Percentiles rank a stretch among this genome's conserved stretches.
phyloP scores from a whole-genome alignment of 2,113 vertebrate genomes.

The Heloderma charlesbogerti region DNA sequence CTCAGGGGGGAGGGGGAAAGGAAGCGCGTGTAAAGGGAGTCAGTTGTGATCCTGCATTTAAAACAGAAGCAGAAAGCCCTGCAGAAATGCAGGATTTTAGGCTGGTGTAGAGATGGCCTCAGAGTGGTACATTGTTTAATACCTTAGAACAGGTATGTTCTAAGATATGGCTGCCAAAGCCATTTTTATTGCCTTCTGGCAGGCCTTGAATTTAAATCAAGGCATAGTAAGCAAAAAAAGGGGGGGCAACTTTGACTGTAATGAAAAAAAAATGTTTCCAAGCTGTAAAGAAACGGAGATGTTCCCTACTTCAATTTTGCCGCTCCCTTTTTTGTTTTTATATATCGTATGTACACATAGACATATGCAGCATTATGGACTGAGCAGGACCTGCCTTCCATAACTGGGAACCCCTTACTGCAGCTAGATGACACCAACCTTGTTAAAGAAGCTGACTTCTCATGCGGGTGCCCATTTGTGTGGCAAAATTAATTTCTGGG shows the following conservation, averaged over 20 bases:
- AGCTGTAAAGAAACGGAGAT: not conserved
- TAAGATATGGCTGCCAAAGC: not conserved
- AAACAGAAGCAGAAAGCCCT: too few species aligned
- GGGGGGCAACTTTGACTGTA: not conserved
- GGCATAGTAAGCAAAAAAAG: too few species aligned
- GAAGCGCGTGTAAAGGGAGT: too few species aligned
- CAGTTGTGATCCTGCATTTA: too few species aligned
- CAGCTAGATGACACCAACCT: not conserved
- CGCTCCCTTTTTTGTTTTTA: not conserved
- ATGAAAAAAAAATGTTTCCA: not conserved
- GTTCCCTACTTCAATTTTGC: not conserved
- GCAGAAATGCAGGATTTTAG: too few species aligned
- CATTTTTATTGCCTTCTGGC: not conserved
- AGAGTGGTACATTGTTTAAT: not conserved
- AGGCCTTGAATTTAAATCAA: not conserved
- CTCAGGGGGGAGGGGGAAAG: too few species aligned
- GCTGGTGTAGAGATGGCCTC: too few species aligned
- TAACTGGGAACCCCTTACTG: not conserved
- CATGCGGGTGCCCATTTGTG: not conserved
- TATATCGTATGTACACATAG: not conserved
- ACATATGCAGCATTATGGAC: not conserved
- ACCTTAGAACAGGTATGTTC: not conserved
- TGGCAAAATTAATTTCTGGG: not conserved
- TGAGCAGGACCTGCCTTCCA: not conserved
- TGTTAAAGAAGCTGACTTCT: not conserved